A percentile compares a stretch with the other conserved stretches of the same genome.
phyloP scores from a whole-genome alignment of 2,888 invertebrate genomes.

The Sycophila texana region DNA sequence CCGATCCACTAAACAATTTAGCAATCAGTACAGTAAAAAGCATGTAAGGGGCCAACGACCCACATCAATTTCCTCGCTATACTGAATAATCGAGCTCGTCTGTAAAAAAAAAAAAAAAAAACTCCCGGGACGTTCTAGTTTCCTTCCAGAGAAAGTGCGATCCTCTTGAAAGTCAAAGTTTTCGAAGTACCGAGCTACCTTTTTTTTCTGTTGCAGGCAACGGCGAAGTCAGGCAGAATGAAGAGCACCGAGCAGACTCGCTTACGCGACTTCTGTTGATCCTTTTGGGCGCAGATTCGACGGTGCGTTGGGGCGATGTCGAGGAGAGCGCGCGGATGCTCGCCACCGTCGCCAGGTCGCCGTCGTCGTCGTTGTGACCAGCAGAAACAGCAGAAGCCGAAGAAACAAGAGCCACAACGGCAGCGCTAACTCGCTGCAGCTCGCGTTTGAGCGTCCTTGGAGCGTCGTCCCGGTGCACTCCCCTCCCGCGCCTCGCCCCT shows the following conservation, averaged over 20 bases:
- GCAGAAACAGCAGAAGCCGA: no score
- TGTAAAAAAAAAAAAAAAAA: background rate
- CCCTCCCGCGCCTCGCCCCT: background rate
- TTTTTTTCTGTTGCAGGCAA: slow-evolving; percentile 7
- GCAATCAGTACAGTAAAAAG: background rate
- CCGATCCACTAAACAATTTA: background rate
- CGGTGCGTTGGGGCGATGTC: slow-evolving; percentile 24
- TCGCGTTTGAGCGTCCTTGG: background rate
- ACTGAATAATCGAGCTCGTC: background rate
- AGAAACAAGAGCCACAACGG: background rate
- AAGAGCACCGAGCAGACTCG: background rate
- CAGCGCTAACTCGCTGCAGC: background rate
- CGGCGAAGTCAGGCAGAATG: background rate
- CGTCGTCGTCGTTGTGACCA: slow-evolving; percentile 22
- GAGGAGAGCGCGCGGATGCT: slow-evolving; percentile 34
- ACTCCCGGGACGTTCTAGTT: no score
- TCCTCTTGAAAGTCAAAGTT: slow-evolving; percentile 3
- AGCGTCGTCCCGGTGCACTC: background rate
- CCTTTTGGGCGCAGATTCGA: background rate
- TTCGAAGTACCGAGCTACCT: background rate
- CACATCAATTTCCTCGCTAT: background rate
- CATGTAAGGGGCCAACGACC: background rate
- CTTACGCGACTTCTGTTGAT: background rate
- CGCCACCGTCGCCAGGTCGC: slow-evolving; percentile 20
- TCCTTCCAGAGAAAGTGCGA: background rate